Evolutionary conservation across 1,140 invertebrate genomes (phyloP), one percentile per base, ranked within the genome.

Genomic region (Ridgeia piscesae): DNA sequence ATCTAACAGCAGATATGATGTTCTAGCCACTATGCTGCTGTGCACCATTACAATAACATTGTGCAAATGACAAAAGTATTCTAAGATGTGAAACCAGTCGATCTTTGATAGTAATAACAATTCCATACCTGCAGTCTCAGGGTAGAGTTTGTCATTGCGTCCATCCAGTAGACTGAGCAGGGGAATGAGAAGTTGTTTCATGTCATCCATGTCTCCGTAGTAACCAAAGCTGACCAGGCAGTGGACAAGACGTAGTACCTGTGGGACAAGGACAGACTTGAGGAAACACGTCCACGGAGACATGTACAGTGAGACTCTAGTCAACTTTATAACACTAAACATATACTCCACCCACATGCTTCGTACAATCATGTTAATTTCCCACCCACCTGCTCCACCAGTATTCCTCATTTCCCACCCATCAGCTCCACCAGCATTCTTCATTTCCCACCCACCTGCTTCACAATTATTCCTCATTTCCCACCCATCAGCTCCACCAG

Each of bases 71-170:
- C 14, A 4, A 21, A 77, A 21, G 58, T 21, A 77, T 2, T 21
- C 27, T 77, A 21, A 77, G 58, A 77, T 4, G 11, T 2, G 11
- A 17, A 77, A 9, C 11, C 4, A 77, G 27, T 77, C 17, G 27
- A 77, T 77, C 58, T 21, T 21, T 27, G 17, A 77, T 77, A 77
- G 27, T 31, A 17, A 77, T 77, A 31, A 77, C 58, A 21, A 50
- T 21, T 11, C 17, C 17, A 77, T 77, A 77, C 58, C 58, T 77
- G 58, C 58, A 1, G 58, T 31, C 27, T 95, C 95, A 9, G 95
- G 95, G 92, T 95, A 95, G 9, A 95, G 95, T 92, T 95, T 95
- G 93, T 96, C 95, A 94, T 95, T 95, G 89, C 94, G 93, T 4
- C 95, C 95, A 93, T 96, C 95, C 91, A 96, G 92, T 31, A 96